phyloP scores from a whole-genome alignment of 1,140 invertebrate genomes.

The Octopus sinensis region DNA sequence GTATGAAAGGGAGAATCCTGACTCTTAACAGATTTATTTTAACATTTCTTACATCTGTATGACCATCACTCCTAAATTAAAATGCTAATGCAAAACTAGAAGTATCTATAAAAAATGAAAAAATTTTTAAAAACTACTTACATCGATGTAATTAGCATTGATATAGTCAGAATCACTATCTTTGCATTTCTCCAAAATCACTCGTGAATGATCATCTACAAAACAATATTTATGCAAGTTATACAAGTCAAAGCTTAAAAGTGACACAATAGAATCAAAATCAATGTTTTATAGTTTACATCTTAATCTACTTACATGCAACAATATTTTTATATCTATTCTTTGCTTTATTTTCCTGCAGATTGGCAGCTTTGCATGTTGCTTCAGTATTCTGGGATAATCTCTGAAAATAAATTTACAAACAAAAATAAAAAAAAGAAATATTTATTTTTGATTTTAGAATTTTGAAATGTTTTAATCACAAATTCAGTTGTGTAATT shows the following conservation, averaged over 20 bases:
- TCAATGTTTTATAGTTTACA: not conserved
- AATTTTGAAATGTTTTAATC: too few relatives aligned
- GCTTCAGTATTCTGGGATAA: slow-evolving; percentile 6
- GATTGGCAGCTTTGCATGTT: slow-evolving; percentile 74
- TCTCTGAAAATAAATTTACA: not conserved
- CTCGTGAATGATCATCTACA: slow-evolving; percentile 90
- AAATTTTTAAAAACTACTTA: slow-evolving; percentile 62
- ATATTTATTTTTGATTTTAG: too few relatives aligned
- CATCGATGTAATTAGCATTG: slow-evolving; percentile 93
- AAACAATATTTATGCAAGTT: not conserved
- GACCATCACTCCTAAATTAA: too few relatives aligned
- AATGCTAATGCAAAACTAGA: too few relatives aligned
- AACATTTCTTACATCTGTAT: too few relatives aligned
- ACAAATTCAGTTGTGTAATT: too few relatives aligned
- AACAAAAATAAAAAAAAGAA: too few relatives aligned
- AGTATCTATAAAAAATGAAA: too few relatives aligned
- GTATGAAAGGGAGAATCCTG: too few relatives aligned
- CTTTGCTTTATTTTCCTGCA: slow-evolving; percentile 46
- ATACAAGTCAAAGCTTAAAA: not conserved
- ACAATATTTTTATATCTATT: slow-evolving; percentile 55
- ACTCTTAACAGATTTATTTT: too few relatives aligned
- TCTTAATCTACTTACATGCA: slow-evolving; percentile 43
- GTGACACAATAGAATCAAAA: not conserved
- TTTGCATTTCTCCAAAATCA: slow-evolving; percentile 79
- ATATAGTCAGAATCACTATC: slow-evolving; percentile 85